Base-by-base conservation (phyloP, 1,140 invertebrate genomes). In the Phenacoccus solenopsis region DNA sequence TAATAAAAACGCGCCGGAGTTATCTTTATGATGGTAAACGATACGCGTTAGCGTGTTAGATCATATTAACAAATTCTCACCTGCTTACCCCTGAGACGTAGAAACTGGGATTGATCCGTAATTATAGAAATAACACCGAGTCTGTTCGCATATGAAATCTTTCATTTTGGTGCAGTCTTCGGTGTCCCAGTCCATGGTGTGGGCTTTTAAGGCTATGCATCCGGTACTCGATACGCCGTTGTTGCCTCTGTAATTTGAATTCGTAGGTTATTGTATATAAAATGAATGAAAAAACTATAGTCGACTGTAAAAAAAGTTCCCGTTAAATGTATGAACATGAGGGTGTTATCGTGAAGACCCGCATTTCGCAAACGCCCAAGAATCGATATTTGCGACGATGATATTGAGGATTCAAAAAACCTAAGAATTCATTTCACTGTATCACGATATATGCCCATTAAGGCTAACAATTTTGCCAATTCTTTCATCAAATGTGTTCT, bases 81-180 rank as follows among this genome's bases (percentile, higher is more conserved):
- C 84, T 85, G 79, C 83, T 90, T 91, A 91, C 89, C 89, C 89
- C 89, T 91, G 89, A 84, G 88, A 85, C 76, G 88, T 88, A 76
- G 89, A 90, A 76, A 90, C 89, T 77, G 89, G 88, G 83, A 91
- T 90, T 79, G 88, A 90, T 78, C 89, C 90, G 80, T 91, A 93
- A 81, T 93, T 91, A 83, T 90, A 91, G 81, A 91, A 93, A 81
- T 91, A 91, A 81, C 90, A 93, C 78, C 90, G 83, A 70, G 89
- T 92, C 80, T 91, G 89, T 80, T 92, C 89, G 80, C 90, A 92
- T 75, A 92, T 91, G 78, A 91, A 91, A 81, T 91, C 89, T 81
- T 91, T 91, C 73, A 88, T 84, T 73, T 86, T 83, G n/a, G 85
- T 88, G 78, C 90, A 93, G 79, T 91, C 88, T 77, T 90, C 85